Evolutionary conservation across 2,797 vertebrate species (phyloP).

Genomic region (Simalia tracyae): DNA sequence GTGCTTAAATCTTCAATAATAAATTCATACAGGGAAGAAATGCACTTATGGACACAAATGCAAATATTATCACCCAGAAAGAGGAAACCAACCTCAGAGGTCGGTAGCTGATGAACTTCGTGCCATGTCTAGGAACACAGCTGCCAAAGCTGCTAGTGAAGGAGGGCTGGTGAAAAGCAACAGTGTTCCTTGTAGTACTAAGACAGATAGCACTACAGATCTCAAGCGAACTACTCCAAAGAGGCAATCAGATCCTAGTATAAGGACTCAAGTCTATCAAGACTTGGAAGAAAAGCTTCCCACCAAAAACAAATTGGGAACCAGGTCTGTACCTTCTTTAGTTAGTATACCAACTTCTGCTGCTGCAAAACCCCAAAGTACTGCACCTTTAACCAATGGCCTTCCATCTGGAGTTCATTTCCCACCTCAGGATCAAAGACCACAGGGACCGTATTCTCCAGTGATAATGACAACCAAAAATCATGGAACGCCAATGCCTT

Average conservation of each 20-base stretch:
- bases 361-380: slow-evolving; percentile 80
- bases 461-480: slow-evolving; percentile 79
- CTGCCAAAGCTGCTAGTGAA: slow-evolving; percentile 83
- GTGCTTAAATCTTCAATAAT: not conserved
- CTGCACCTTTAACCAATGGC: slow-evolving; percentile 77
- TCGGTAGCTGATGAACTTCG: slow-evolving; percentile 95
- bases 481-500: slow-evolving; percentile 77
- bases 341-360: slow-evolving; percentile 79
- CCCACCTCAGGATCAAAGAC: slow-evolving; percentile 82
- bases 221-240: slow-evolving; percentile 83
- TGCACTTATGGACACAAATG: slow-evolving; percentile 99
- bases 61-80: slow-evolving; percentile 96
- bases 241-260: slow-evolving; percentile 90
- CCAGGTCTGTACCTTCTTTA: slow-evolving; percentile 82
- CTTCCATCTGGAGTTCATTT: slow-evolving; percentile 79
- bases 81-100: slow-evolving; percentile 92
- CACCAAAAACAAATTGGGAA: slow-evolving; percentile 86
- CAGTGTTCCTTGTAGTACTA: slow-evolving; percentile 87
- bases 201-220: slow-evolving; percentile 75
- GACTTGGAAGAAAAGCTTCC: slow-evolving; percentile 93
- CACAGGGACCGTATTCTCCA: slow-evolving; percentile 78
- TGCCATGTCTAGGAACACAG: slow-evolving; percentile 90
- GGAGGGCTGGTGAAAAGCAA: slow-evolving; percentile 93
- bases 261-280: slow-evolving; percentile 88
- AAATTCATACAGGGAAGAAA: slow-evolving; percentile 85